Evolutionary conservation across 2,113 vertebrate genomes (phyloP).

Genomic region (Saccopteryx bilineata): DNA sequence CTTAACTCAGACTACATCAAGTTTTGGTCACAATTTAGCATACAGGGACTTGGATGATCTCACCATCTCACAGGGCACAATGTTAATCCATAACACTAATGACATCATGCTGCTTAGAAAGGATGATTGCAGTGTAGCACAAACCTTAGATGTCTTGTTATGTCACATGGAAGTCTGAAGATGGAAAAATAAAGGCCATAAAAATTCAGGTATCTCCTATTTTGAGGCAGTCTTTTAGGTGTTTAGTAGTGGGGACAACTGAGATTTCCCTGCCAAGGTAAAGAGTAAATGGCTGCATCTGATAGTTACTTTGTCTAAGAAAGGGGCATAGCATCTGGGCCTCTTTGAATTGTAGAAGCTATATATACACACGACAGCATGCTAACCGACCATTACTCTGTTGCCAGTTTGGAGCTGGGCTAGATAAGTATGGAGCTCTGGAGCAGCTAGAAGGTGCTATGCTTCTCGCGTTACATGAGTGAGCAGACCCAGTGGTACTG

Average conservation of each 20-base stretch:
- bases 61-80: not conserved
- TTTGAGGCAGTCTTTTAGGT: not conserved
- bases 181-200: not conserved
- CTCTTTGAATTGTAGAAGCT: not conserved
- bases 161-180: not conserved
- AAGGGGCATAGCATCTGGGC: not conserved
- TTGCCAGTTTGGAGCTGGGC: not conserved
- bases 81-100: not conserved
- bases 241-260: not conserved
- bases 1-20: not conserved
- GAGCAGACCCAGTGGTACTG: not conserved
- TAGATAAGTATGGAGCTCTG: not conserved
- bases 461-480: not conserved
- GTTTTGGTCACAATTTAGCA: not conserved
- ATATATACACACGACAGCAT: not conserved
- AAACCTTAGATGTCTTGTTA: not conserved
- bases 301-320: not conserved
- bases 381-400: not conserved
- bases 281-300: not conserved
- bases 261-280: not conserved
- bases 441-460: not conserved
- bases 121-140: not conserved
- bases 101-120: not conserved
- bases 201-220: not conserved
- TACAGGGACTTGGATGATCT: not conserved